phyloP scores from a whole-genome alignment of 1,140 invertebrate species.

The Formica selysi region DNA sequence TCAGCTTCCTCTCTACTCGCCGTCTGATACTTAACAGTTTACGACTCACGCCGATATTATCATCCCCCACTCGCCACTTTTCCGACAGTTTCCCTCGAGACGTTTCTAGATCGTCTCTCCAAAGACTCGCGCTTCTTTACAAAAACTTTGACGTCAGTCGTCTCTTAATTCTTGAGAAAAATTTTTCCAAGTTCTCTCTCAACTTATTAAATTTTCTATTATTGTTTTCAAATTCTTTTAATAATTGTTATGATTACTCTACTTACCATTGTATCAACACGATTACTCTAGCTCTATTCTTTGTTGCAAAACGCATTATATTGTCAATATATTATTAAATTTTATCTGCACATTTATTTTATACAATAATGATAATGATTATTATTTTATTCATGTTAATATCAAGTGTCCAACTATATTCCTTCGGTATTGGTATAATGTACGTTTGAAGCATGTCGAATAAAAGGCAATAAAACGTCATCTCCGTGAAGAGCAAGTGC shows the following conservation, averaged over 20 bases:
- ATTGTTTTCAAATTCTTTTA: neutral
- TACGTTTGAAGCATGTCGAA: neutral
- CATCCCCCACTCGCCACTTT: constrained; percentile 60
- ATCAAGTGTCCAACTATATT: neutral
- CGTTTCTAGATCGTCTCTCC: constrained; percentile 42
- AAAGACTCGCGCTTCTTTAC: neutral
- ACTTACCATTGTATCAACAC: no score
- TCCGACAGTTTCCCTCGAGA: constrained; percentile 59
- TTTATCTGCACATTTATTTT: no score
- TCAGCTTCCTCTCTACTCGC: constrained; percentile 65
- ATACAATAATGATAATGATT: no score
- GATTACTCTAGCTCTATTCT: no score
- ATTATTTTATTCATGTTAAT: constrained; percentile 4
- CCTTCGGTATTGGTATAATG: neutral
- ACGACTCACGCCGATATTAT: constrained; percentile 79
- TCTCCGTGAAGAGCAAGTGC: neutral
- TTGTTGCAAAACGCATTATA: no score
- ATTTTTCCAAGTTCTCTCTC: neutral
- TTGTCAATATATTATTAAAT: no score
- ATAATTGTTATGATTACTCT: neutral
- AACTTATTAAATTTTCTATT: neutral
- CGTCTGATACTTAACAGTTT: constrained; percentile 82
- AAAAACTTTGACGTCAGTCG: no score
- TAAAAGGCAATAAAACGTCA: neutral
- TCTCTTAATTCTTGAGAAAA: neutral